phyloP scores from a whole-genome alignment of 2,113 vertebrate genomes.

The Dipodomys ordii region DNA sequence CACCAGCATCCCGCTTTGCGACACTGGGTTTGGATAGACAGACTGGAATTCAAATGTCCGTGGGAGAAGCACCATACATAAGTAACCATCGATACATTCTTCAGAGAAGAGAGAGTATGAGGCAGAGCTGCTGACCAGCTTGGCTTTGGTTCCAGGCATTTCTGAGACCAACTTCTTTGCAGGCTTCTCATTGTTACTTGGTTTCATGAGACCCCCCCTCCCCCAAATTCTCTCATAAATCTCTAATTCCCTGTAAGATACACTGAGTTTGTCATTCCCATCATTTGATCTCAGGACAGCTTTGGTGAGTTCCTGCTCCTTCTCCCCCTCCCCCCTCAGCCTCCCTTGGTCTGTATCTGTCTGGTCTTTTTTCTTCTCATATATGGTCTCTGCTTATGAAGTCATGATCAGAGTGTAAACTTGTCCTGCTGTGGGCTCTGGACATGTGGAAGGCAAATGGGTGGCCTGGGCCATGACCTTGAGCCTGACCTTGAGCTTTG shows the following conservation, averaged over 20 bases:
- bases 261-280: neutral
- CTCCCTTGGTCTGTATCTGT: neutral
- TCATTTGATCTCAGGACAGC: too few species aligned
- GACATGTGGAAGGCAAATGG: neutral
- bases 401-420: neutral
- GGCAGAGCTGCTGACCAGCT: neutral
- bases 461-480: neutral
- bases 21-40: neutral
- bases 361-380: neutral
- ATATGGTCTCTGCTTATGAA: neutral
- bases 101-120: neutral
- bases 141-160: neutral
- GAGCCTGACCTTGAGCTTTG: slow-evolving; percentile 41
- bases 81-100: neutral
- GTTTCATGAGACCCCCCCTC: neutral
- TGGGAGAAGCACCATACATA: neutral
- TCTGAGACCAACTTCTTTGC: neutral
- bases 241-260: neutral
- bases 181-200: neutral
- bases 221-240: neutral
- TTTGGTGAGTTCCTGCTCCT: neutral
- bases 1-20: neutral
- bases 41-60: neutral
- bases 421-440: neutral
- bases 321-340: too few species aligned